phyloP scores from a whole-genome alignment of 2,113 vertebrate genomes.

The Campylomormyrus numenius region DNA sequence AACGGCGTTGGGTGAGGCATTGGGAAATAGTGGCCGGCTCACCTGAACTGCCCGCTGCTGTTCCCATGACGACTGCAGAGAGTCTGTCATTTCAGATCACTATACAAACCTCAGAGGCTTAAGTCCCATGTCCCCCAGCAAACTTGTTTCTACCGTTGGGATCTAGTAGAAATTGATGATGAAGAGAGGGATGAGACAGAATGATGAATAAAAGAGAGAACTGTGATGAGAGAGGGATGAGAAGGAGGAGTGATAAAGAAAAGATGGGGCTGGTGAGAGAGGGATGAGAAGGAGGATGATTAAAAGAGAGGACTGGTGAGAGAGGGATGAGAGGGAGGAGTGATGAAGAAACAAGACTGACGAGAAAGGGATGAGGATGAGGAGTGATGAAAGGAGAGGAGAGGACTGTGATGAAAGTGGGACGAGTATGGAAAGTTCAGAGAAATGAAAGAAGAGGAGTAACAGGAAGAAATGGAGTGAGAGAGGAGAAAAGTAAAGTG shows the following conservation, averaged over 20 bases:
- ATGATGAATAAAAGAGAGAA: background rate
- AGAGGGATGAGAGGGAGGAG: background rate
- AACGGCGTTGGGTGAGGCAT: too few species aligned
- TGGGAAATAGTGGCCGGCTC: background rate
- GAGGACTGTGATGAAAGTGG: background rate
- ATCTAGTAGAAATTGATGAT: background rate
- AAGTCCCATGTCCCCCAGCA: background rate
- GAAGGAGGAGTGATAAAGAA: background rate
- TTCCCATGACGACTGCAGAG: background rate
- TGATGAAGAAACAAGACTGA: background rate
- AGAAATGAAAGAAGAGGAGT: background rate
- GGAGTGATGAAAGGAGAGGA: background rate
- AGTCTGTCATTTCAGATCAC: background rate
- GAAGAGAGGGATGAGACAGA: background rate
- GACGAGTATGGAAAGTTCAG: background rate
- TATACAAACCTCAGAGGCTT: slow-evolving; percentile 2
- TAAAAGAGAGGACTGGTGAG: background rate
- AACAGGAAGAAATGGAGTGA: background rate
- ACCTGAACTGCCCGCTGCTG: background rate
- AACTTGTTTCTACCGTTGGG: background rate
- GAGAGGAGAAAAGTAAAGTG: background rate
- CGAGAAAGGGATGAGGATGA: background rate
- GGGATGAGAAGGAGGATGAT: background rate
- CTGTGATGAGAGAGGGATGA: background rate
- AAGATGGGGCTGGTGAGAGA: background rate